phyloP scores from a whole-genome alignment of 2,888 invertebrate species.

The Tanaodytes sp. region DNA sequence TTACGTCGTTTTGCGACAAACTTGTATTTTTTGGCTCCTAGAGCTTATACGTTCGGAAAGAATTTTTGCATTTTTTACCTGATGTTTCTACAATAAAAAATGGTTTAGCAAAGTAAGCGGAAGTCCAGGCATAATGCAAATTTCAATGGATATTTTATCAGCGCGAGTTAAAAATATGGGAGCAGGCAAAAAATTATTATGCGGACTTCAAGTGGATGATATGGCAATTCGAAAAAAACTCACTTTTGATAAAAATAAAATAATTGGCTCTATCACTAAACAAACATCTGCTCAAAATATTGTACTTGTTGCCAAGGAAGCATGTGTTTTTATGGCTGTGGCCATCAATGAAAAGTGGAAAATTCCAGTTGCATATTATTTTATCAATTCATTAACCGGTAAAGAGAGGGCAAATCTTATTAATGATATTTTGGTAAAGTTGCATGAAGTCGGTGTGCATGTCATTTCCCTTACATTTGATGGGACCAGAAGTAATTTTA shows the following conservation, averaged over 20 bases:
- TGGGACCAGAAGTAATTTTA: constrained; percentile 2
- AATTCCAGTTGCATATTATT: constrained; percentile 38
- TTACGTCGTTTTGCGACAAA: constrained; percentile 52
- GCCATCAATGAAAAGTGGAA: constrained; percentile 38
- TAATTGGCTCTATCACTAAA: neutral
- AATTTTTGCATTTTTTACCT: constrained; percentile 48
- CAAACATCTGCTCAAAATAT: too few relatives aligned
- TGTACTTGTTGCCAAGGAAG: constrained; percentile 47
- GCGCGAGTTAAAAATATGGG: constrained; percentile 5
- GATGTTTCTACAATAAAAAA: constrained; percentile 40
- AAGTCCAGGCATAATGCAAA: constrained; percentile 14
- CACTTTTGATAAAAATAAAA: neutral
- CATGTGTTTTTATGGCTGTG: constrained; percentile 40
- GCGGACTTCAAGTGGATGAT: constrained; percentile 35
- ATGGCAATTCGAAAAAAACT: constrained; percentile 27
- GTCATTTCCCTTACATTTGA: constrained; percentile 17
- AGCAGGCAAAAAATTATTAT: constrained; percentile 6
- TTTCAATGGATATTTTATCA: constrained; percentile 4
- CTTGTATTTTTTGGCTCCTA: constrained; percentile 48
- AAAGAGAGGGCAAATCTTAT: constrained; percentile 22
- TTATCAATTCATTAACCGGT: constrained; percentile 37
- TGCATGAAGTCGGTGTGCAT: neutral
- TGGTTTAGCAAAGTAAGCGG: constrained; percentile 13
- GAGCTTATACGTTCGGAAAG: constrained; percentile 52
- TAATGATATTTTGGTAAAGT: neutral